A percentile compares a stretch with the other conserved stretches of the same genome.
These are phyloP conservation scores for Caenorhabditis panamensis DNA, from an alignment of 2,888 invertebrate species.

Conservation along the genomic window DNA sequence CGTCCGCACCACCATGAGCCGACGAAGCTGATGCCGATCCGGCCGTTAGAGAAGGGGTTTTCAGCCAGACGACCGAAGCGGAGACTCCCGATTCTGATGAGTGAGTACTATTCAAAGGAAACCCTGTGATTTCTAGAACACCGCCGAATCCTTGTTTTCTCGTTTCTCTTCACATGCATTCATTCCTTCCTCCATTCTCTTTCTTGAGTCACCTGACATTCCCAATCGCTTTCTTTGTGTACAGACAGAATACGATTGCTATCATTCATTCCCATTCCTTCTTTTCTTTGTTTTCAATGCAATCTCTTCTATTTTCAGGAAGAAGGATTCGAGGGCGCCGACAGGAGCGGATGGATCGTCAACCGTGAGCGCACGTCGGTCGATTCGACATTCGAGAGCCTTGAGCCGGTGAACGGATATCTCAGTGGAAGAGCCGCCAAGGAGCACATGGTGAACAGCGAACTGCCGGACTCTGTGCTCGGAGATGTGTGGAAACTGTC, in stretches of 20 bases:
- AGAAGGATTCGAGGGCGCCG: too few relatives aligned
- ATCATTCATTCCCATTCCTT: constrained; percentile 14
- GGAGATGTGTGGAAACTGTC: constrained; percentile 97
- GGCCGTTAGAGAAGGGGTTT: constrained; percentile 90
- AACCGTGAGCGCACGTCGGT: too few relatives aligned
- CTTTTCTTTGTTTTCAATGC: too few relatives aligned
- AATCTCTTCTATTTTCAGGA: too few relatives aligned
- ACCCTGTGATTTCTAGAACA: background rate
- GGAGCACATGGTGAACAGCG: constrained; percentile 98
- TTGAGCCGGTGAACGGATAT: too few relatives aligned
- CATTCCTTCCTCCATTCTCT: too few relatives aligned
- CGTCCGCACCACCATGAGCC: constrained; percentile 84
- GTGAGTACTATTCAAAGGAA: constrained; percentile 44
- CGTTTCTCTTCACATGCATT: background rate
- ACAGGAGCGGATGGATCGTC: too few relatives aligned
- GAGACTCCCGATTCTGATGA: constrained; percentile 90
- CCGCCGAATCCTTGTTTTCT: background rate
- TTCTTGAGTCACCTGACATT: too few relatives aligned
- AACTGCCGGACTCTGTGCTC: constrained; percentile 95
- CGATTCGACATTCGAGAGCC: too few relatives aligned
- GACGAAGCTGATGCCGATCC: constrained; percentile 62
- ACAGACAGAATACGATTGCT: constrained; percentile 16
- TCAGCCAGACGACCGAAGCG: constrained; percentile 84
- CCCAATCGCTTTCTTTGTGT: background rate
- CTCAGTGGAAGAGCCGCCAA: too few relatives aligned